phyloP scores from a whole-genome alignment of 2,888 invertebrate species.

The Chydorus sphaericus region DNA sequence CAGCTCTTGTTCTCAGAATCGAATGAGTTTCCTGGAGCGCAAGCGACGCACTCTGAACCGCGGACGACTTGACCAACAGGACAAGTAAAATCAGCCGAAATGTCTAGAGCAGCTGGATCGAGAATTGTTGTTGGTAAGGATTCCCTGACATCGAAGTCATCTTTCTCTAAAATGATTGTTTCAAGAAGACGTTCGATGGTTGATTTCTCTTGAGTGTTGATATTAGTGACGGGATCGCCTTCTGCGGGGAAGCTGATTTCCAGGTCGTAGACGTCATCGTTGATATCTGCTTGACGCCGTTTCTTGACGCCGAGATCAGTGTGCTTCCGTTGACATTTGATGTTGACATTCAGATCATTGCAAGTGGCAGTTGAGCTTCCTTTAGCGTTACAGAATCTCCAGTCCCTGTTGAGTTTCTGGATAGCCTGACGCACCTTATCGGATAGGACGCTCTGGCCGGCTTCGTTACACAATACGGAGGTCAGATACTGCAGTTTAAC shows the following conservation, averaged over 20 bases:
- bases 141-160: conserved; percentile 82
- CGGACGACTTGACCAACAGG: conserved; percentile 85
- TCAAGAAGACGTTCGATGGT: conserved; percentile 70
- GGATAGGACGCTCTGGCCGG: conserved; percentile 78
- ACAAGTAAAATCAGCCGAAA: conserved; percentile 86
- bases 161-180: conserved; percentile 79
- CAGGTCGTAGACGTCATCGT: conserved; percentile 59
- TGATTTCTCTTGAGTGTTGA: conserved; percentile 72
- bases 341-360: conserved; percentile 75
- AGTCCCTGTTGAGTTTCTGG: conserved; percentile 79
- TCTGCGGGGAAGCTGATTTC: conserved; percentile 68
- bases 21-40: conserved; percentile 78
- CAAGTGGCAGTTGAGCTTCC: conserved; percentile 59
- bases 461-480: conserved; percentile 89
- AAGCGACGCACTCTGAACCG: conserved; percentile 85
- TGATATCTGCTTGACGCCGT: conserved; percentile 36
- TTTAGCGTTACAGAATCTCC: conserved; percentile 91
- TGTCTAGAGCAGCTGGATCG: conserved; percentile 69
- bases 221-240: conserved; percentile 79
- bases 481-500: conserved; percentile 89
- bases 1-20: conserved; percentile 55
- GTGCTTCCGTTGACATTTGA: conserved; percentile 65
- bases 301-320: conserved; percentile 32
- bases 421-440: conserved; percentile 80
- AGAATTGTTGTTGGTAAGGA: conserved; percentile 88